These are phyloP conservation scores for Anolis sagrei DNA, from an alignment of 2,113 vertebrate genomes.

Conservation along the genomic window DNA sequence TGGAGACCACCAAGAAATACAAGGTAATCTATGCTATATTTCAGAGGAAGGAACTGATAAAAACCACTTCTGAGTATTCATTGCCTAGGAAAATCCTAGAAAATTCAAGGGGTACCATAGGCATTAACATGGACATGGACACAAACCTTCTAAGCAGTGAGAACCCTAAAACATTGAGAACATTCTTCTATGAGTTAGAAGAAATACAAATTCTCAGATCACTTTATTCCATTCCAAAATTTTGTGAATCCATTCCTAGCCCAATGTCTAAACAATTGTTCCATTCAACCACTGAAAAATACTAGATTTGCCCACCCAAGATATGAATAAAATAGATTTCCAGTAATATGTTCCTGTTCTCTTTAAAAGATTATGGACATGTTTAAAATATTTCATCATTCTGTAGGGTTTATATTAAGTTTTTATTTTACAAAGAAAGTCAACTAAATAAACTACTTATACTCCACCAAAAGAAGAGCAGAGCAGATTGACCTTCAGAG, in stretches of 20 bases:
- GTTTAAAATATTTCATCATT: constrained; percentile 63
- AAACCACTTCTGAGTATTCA: too few species aligned
- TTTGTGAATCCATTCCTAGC: background rate
- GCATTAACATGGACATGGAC: too few species aligned
- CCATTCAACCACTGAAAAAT: background rate
- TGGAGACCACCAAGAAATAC: too few species aligned
- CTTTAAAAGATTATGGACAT: constrained; percentile 73
- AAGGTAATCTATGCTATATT: too few species aligned
- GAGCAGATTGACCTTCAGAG: constrained; percentile 56
- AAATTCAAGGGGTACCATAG: too few species aligned
- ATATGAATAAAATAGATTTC: background rate
- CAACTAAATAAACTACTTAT: constrained; percentile 73
- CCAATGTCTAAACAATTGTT: background rate
- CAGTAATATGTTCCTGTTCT: constrained; percentile 63
- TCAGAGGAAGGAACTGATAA: too few species aligned
- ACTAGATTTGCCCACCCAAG: too few species aligned
- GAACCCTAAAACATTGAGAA: too few species aligned
- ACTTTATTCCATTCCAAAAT: background rate
- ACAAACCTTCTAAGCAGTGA: too few species aligned
- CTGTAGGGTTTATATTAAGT: constrained; percentile 53
- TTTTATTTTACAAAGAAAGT: constrained; percentile 54
- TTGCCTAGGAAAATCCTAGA: too few species aligned
- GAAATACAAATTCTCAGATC: background rate
- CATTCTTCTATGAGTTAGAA: background rate
- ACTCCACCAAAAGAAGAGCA: background rate